Evolutionary conservation across 2,797 vertebrate species (phyloP).

Genomic region (Mus spretus): DNA sequence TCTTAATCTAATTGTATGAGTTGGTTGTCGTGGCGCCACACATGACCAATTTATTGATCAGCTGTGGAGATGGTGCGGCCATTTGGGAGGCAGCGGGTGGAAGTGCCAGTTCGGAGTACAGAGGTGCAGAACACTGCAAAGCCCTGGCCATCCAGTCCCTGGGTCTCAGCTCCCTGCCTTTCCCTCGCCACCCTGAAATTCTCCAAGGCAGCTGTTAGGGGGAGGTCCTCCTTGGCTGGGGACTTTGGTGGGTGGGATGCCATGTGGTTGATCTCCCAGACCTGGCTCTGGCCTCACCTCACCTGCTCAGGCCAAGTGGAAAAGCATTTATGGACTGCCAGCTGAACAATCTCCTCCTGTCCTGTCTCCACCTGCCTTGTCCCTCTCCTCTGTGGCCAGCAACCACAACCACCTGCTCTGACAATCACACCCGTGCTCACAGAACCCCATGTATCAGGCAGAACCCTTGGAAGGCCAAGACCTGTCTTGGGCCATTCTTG

Average conservation of each 20-base stretch:
- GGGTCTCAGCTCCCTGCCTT: not conserved
- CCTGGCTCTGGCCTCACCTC: not conserved
- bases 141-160: not conserved
- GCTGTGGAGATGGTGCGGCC: not conserved
- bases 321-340: not conserved
- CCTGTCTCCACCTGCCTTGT: not conserved
- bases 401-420: not conserved
- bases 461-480: not conserved
- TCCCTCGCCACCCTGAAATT: not conserved
- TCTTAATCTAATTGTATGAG: not conserved
- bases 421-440: too few relatives aligned
- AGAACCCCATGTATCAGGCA: not conserved
- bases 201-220: not conserved
- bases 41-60: not conserved
- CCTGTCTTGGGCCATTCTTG: not conserved
- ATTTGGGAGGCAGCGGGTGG: not conserved
- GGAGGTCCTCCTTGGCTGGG: too few relatives aligned
- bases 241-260: not conserved
- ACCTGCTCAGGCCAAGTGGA: not conserved
- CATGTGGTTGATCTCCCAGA: not conserved
- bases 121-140: too few relatives aligned
- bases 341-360: not conserved
- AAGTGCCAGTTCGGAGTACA: not conserved
- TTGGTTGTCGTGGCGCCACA: fast-evolving
- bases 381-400: not conserved